A percentile compares a stretch with the other conserved stretches of the same genome.
These are phyloP conservation scores for Scelioninae gen. 2 DNA, from an alignment of 2,888 invertebrate genomes.

Conservation along the genomic window DNA sequence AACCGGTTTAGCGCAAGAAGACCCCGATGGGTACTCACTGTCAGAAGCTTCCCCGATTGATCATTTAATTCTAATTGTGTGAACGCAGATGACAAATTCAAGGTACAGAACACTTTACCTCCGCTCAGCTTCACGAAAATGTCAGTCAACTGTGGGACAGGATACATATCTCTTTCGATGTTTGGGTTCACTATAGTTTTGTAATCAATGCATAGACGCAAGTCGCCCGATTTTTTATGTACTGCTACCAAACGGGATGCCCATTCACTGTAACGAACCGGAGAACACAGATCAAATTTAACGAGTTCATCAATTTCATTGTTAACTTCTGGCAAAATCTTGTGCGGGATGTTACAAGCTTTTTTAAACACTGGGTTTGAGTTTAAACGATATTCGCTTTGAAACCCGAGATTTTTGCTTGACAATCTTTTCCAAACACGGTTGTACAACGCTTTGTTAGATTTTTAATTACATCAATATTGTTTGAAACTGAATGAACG, in stretches of 20 bases:
- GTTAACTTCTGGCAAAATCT: conserved; percentile 23
- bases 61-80: conserved; percentile 44
- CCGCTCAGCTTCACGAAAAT: conserved; percentile 5
- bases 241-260: conserved; percentile 32
- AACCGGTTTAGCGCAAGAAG: conserved; percentile 32
- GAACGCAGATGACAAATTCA: conserved; percentile 49
- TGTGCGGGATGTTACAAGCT: conserved; percentile 35
- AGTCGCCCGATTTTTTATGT: conserved; percentile 15
- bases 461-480: too few species aligned
- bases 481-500: too few species aligned
- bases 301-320: conserved; percentile 36
- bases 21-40: conserved; percentile 32
- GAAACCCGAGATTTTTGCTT: conserved; percentile 9
- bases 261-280: conserved; percentile 33
- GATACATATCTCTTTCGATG: conserved; percentile 22
- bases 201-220: conserved; percentile 37
- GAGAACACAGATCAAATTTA: conserved; percentile 7
- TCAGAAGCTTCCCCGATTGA: conserved; percentile 22
- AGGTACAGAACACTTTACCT: conserved; percentile 22
- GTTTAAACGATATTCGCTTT: conserved; percentile 15
- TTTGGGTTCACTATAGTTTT: conserved; percentile 26
- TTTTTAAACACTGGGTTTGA: conserved; percentile 26
- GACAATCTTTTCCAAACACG: background rate
- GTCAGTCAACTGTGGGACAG: conserved; percentile 18
- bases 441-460: too few species aligned